Percentiles rank a stretch among this genome's conserved stretches.
phyloP scores from a whole-genome alignment of 2,113 vertebrate species.

The Poicephalus meyeri region DNA sequence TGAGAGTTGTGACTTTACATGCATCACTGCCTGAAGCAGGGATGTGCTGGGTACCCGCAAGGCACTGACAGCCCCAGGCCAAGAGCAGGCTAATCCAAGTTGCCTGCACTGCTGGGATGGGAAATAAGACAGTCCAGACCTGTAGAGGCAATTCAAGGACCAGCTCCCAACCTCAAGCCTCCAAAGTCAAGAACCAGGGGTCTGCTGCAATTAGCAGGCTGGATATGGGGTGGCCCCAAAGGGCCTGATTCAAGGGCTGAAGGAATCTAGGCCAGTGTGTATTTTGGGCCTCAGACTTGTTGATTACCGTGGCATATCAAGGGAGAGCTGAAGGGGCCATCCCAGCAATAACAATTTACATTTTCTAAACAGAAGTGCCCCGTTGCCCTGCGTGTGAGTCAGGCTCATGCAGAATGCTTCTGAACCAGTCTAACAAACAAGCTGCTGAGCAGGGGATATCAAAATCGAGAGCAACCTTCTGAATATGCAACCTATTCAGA shows the following conservation, averaged over 20 bases:
- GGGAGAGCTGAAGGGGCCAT: neutral
- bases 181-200: neutral
- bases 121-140: neutral
- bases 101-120: fast-evolving
- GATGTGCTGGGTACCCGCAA: too few species aligned
- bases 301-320: neutral
- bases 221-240: too few species aligned
- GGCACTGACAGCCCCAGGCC: neutral
- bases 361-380: neutral
- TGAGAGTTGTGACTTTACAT: neutral
- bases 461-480: slow-evolving; percentile 1
- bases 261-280: neutral
- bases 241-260: neutral
- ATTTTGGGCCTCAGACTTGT: neutral
- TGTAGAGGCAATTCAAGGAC: neutral
- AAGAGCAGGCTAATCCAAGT: neutral
- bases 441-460: neutral
- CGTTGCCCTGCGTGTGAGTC: neutral
- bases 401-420: neutral
- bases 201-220: neutral
- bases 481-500: neutral
- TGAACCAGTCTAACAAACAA: neutral
- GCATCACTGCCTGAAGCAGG: neutral
- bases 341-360: neutral
- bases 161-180: neutral